These are phyloP conservation scores for Myotis davidii DNA, from an alignment of 2,113 vertebrate species.

Conservation along the genomic window DNA sequence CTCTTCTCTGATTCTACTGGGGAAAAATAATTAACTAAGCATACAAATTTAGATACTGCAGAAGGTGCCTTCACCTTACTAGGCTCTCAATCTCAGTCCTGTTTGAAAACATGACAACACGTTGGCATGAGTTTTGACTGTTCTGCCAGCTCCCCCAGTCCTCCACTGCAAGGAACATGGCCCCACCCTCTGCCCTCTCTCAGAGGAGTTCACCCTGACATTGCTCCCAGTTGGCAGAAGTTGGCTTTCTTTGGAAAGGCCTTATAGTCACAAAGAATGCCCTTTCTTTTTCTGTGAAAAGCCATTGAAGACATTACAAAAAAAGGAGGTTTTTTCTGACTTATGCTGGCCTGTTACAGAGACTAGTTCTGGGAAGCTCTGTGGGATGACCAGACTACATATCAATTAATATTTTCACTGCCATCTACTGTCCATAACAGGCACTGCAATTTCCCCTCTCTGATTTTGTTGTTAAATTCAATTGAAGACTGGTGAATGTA, in stretches of 20 bases:
- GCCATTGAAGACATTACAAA: background rate
- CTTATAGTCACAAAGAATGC: background rate
- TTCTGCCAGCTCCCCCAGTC: too few relatives aligned
- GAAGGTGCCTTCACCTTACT: background rate
- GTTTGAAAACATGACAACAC: background rate
- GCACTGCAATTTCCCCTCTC: slow-evolving; percentile 13
- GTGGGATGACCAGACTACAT: background rate
- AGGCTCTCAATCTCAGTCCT: background rate
- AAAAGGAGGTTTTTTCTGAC: background rate
- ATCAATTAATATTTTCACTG: slow-evolving; percentile 70
- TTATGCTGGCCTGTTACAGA: background rate
- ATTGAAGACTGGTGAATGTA: background rate
- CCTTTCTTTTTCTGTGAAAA: background rate
- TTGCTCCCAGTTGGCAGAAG: slow-evolving; percentile 18
- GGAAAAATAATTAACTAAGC: background rate
- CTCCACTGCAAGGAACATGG: accelerated
- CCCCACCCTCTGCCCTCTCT: background rate
- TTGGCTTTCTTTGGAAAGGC: slow-evolving; percentile 1
- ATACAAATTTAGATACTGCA: background rate
- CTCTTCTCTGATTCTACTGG: background rate
- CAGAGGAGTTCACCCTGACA: background rate
- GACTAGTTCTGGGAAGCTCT: slow-evolving; percentile 39
- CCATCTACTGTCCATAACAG: slow-evolving; percentile 81
- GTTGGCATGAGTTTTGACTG: background rate
- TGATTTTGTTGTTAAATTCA: background rate